Evolutionary conservation across 1,140 invertebrate species (phyloP).

Genomic region (Phthorimaea operculella): DNA sequence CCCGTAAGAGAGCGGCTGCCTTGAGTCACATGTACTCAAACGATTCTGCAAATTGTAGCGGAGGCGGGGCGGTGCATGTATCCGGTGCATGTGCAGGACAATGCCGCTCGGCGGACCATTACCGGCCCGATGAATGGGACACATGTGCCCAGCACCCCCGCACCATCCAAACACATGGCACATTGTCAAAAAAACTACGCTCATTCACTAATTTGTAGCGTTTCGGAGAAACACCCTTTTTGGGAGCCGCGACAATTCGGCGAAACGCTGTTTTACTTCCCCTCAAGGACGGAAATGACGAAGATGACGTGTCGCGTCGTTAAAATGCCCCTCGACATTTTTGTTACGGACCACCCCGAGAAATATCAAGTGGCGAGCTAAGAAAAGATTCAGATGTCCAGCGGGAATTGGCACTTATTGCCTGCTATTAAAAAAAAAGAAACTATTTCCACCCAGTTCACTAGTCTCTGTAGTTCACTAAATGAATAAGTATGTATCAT

Average conservation of each 20-base stretch:
- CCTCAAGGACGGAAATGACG: conserved; percentile 11
- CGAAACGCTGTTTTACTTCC: conserved; percentile 20
- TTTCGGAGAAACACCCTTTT: conserved; percentile 42
- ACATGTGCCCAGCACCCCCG: conserved; percentile 46
- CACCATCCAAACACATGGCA: conserved; percentile 36
- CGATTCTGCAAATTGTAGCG: conserved; percentile 54
- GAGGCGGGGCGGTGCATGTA: conserved; percentile 29
- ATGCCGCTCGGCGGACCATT: conserved; percentile 59
- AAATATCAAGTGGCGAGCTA: too few relatives aligned
- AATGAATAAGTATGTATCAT: too few relatives aligned
- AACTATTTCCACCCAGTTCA: too few relatives aligned
- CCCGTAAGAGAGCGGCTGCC: not conserved
- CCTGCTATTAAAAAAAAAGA: too few relatives aligned
- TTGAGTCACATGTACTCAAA: conserved; percentile 14
- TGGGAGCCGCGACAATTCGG: conserved; percentile 10
- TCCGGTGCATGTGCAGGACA: conserved; percentile 64
- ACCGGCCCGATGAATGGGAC: conserved; percentile 61
- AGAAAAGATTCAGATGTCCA: too few relatives aligned
- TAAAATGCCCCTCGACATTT: not conserved
- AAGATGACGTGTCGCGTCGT: not conserved
- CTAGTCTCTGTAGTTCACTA: too few relatives aligned
- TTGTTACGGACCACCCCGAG: not conserved
- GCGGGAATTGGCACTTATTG: too few relatives aligned
- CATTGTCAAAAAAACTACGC: conserved; percentile 51
- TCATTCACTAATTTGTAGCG: conserved; percentile 36